Evolutionary conservation across 2,797 vertebrate genomes (phyloP).

Genomic region (Notolepis coatsorum): DNA sequence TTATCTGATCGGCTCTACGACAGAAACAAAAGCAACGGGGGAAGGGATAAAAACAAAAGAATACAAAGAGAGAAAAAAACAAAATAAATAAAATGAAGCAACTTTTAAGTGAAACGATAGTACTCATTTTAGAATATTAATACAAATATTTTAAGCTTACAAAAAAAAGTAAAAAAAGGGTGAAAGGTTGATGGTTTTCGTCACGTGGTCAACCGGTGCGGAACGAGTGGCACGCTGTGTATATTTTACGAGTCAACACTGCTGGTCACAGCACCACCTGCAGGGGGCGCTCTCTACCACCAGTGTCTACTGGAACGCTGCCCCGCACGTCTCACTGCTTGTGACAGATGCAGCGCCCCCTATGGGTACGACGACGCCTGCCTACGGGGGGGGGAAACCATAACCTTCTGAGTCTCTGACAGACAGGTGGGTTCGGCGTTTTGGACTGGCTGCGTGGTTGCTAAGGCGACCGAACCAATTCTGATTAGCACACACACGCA

Average conservation of each 20-base stretch:
- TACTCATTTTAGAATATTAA: slow-evolving; percentile 62
- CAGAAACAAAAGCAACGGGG: slow-evolving; percentile 40
- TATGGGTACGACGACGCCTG: slow-evolving; percentile 33
- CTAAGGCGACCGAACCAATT: slow-evolving; percentile 62
- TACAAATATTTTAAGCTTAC: slow-evolving; percentile 62
- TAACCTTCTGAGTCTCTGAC: slow-evolving; percentile 34
- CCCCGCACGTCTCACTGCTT: slow-evolving; percentile 3
- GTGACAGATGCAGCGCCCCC: slow-evolving; percentile 18
- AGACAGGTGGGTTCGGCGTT: slow-evolving; percentile 8
- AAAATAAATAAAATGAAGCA: slow-evolving; percentile 74
- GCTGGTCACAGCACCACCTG: slow-evolving; percentile 60
- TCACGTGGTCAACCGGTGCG: slow-evolving; percentile 34
- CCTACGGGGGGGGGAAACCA: slow-evolving; percentile 15
- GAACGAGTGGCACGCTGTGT: slow-evolving; percentile 69
- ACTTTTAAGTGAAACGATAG: slow-evolving; percentile 60
- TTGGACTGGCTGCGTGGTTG: slow-evolving; percentile 16
- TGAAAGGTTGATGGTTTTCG: slow-evolving; percentile 29
- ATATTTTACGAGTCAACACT: slow-evolving; percentile 46
- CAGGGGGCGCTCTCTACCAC: slow-evolving; percentile 38
- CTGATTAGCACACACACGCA: slow-evolving; percentile 33
- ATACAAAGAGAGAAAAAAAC: slow-evolving; percentile 31
- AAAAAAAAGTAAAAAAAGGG: slow-evolving; percentile 54
- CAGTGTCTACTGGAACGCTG: slow-evolving; percentile 10
- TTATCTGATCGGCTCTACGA: slow-evolving; percentile 54
- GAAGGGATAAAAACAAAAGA: slow-evolving; percentile 8